phyloP scores from a whole-genome alignment of 2,888 invertebrate species.

The Caenorhabditis zanzibari region DNA sequence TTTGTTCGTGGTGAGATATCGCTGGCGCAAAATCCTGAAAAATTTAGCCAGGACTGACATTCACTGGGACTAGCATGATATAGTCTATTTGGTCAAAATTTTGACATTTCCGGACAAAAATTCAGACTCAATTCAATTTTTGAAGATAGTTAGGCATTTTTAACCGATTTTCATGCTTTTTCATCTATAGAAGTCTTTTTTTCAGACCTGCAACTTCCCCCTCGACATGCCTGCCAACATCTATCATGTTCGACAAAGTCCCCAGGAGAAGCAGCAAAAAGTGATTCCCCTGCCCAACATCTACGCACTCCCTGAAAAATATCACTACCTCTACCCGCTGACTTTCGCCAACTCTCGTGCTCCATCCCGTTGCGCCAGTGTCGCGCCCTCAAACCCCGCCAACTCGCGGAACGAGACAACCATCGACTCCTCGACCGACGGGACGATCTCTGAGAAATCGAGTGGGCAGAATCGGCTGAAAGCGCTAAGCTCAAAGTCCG shows the following conservation, averaged over 20 bases:
- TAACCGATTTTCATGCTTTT: slow-evolving; percentile 13
- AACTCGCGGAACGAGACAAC: slow-evolving; percentile 26
- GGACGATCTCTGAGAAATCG: slow-evolving; percentile 43
- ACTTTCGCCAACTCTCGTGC: slow-evolving; percentile 42
- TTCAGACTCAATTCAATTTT: no score
- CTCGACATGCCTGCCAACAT: slow-evolving; percentile 79
- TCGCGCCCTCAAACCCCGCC: background rate
- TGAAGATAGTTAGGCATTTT: background rate
- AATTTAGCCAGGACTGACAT: no score
- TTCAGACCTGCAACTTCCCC: slow-evolving; percentile 80
- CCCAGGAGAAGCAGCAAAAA: slow-evolving; percentile 67
- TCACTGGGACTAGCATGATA: no score
- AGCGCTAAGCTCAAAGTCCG: slow-evolving; percentile 10
- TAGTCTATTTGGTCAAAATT: no score
- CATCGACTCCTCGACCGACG: slow-evolving; percentile 8
- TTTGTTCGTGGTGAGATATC: no score
- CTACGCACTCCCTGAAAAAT: slow-evolving; percentile 69
- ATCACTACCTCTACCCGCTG: slow-evolving; percentile 59
- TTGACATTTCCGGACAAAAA: no score
- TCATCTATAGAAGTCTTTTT: slow-evolving; percentile 12
- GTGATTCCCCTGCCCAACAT: slow-evolving; percentile 76
- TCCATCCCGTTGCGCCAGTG: slow-evolving; percentile 26
- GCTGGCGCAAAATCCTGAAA: no score
- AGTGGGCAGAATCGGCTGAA: slow-evolving; percentile 44
- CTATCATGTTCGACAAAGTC: slow-evolving; percentile 75